Conservation (phyloP, 2,113 vertebrate species). For the Hippotragus niger region DNA sequence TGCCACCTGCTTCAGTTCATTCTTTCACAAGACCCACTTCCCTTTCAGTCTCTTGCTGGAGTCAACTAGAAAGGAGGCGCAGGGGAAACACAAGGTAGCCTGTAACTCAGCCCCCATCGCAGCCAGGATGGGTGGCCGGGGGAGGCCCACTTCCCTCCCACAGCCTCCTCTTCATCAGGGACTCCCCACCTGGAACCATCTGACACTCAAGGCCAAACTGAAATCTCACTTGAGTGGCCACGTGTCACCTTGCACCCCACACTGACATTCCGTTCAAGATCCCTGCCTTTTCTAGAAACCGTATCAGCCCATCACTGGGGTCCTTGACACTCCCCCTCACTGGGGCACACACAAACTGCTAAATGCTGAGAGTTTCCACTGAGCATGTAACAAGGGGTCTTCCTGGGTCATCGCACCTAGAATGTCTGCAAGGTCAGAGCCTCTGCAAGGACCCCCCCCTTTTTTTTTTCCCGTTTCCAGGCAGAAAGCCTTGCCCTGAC, state of each 20-base stretch:
- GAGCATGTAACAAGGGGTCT: not conserved
- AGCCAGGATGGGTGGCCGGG: not conserved
- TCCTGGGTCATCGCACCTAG: not conserved
- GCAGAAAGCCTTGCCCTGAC: constrained; percentile 35
- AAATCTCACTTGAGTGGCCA: not conserved
- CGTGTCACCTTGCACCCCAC: not conserved
- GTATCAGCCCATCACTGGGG: no score
- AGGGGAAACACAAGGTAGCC: constrained; percentile 60
- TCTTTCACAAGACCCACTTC: constrained; percentile 28
- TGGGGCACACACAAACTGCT: not conserved
- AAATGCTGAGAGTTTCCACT: not conserved
- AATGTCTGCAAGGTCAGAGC: not conserved
- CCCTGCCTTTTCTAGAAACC: not conserved
- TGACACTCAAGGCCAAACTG: not conserved
- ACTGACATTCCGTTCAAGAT: not conserved
- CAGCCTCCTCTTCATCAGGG: not conserved
- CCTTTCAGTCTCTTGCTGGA: constrained; percentile 42
- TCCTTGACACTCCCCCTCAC: not conserved
- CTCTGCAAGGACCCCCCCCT: not conserved
- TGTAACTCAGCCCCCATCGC: not conserved
- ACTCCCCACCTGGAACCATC: not conserved
- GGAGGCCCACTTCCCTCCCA: not conserved
- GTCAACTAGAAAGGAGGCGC: not conserved
- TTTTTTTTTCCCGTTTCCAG: not conserved
- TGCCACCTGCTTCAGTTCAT: constrained; percentile 6